Evolutionary conservation across 2,888 invertebrate genomes (phyloP).

Genomic region (Campoletis raptor): DNA sequence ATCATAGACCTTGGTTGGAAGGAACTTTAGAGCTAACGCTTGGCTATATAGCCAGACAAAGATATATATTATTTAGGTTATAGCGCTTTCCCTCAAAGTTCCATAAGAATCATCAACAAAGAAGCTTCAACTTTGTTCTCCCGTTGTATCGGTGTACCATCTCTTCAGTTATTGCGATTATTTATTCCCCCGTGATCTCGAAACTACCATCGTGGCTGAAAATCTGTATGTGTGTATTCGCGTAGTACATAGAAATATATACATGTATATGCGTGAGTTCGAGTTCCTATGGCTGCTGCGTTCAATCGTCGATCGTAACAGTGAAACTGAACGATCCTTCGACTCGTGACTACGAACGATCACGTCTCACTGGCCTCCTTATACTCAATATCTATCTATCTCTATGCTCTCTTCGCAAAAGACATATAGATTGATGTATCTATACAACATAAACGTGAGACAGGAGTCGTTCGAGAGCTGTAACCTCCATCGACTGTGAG

Average conservation of each 20-base stretch:
- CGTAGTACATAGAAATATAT: background rate
- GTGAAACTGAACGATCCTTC: slow-evolving; percentile 68
- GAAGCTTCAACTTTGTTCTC: slow-evolving; percentile 42
- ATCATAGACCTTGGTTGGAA: slow-evolving; percentile 3
- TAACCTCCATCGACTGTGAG: slow-evolving; percentile 58
- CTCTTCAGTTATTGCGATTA: slow-evolving; percentile 63
- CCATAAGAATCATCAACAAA: slow-evolving; percentile 42
- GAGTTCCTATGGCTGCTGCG: slow-evolving; percentile 41
- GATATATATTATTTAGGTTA: slow-evolving; percentile 7
- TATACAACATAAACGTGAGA: slow-evolving; percentile 56
- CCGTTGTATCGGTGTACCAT: slow-evolving; percentile 26
- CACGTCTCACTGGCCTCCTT: slow-evolving; percentile 38
- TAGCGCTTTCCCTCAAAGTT: slow-evolving; percentile 28
- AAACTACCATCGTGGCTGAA: slow-evolving; percentile 43
- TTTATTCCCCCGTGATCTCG: slow-evolving; percentile 62
- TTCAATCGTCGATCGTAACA: slow-evolving; percentile 70
- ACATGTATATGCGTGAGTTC: background rate
- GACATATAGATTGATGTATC: slow-evolving; percentile 29
- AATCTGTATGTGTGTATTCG: slow-evolving; percentile 14
- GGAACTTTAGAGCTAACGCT: slow-evolving; percentile 18
- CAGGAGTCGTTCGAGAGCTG: slow-evolving; percentile 61
- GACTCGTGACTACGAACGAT: slow-evolving; percentile 64
- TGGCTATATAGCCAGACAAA: background rate
- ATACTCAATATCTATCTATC: slow-evolving; percentile 57
- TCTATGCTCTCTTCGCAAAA: slow-evolving; percentile 15